Evolutionary conservation across 2,113 vertebrate species (phyloP), one percentile per base, ranked within the genome.

Genomic region (Poicephalus meyeri): DNA sequence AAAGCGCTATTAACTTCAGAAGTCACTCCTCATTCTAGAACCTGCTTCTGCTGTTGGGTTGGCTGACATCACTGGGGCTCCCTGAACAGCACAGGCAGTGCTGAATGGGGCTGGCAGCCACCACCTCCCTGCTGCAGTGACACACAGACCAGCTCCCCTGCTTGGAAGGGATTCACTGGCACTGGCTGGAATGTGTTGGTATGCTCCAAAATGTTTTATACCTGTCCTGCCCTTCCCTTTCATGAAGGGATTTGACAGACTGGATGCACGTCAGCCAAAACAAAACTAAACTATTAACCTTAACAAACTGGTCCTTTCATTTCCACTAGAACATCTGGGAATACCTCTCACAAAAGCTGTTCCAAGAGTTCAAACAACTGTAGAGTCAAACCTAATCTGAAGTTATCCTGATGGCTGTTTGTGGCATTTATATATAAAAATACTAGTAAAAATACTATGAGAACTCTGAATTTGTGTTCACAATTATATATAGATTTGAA

Each of bases 101-200:
- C 56, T 58, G 56, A n/a, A 23, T 35, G 56, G 56, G 37, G 66
- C 71, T 53, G 88, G 74, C 66, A 71, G 24, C 70, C 17, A 21
- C 47, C 76, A 16, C 41, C 35, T 16, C 29, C 0, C 29, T 2
- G 0, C 47, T 5, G 10, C 3, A n/a, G 49, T 12, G 76, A 26
- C 58, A 11, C 68, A 7, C 25, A n/a, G n/a, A 0, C 21, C 1
- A 1, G 18, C 7, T 49, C 80, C 7, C 2, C 35, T 6, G 29
- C 56, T 46, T 5, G 3, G 31, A 61, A 7, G 50, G 39, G 53
- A 33, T 7, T 77, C 76, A 2, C 83, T 82, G 68, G 17, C 21
- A 8, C 0, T 26, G 76, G 68, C 58, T 65, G 35, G 58, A 86
- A 52, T 0, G 0, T 1, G 1, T 31, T 23, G 56, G 70, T 23